phyloP scores from a whole-genome alignment of 2,113 vertebrate species.

The Synodontis membranacea region DNA sequence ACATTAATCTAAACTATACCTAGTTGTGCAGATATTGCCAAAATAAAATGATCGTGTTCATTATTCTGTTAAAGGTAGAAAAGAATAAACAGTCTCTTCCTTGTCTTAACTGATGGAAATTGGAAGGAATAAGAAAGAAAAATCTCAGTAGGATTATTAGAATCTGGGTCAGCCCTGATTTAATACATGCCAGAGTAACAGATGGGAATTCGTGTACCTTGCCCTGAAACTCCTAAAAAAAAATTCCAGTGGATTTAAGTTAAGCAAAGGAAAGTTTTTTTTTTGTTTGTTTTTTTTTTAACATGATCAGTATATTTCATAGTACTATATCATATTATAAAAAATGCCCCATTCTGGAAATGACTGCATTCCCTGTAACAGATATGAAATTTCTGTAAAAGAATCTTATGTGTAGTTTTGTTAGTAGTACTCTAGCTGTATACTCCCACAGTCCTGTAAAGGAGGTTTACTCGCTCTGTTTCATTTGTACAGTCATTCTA shows the following conservation, averaged over 20 bases:
- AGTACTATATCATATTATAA: neutral
- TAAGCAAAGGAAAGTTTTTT: neutral
- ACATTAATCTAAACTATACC: neutral
- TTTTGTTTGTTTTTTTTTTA: neutral
- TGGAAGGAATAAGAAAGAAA: slow-evolving; percentile 5
- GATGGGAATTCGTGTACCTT: slow-evolving; percentile 20
- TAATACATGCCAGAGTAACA: slow-evolving; percentile 14
- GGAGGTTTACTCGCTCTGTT: neutral
- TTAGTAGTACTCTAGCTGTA: neutral
- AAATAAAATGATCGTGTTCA: neutral
- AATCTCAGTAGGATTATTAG: slow-evolving; percentile 38
- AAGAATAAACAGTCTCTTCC: neutral
- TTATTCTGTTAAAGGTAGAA: neutral
- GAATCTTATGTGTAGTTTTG: neutral
- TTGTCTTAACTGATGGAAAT: neutral
- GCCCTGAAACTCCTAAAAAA: neutral
- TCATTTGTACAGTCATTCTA: neutral
- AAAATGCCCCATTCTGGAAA: neutral
- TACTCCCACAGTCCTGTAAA: neutral
- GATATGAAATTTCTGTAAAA: neutral
- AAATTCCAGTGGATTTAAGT: neutral
- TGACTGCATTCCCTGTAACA: neutral
- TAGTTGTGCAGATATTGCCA: neutral
- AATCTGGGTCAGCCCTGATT: slow-evolving; percentile 40
- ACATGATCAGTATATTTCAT: neutral